These are phyloP conservation scores for Artibeus jamaicensis DNA, from an alignment of 2,797 vertebrate genomes.

Conservation along the genomic window DNA sequence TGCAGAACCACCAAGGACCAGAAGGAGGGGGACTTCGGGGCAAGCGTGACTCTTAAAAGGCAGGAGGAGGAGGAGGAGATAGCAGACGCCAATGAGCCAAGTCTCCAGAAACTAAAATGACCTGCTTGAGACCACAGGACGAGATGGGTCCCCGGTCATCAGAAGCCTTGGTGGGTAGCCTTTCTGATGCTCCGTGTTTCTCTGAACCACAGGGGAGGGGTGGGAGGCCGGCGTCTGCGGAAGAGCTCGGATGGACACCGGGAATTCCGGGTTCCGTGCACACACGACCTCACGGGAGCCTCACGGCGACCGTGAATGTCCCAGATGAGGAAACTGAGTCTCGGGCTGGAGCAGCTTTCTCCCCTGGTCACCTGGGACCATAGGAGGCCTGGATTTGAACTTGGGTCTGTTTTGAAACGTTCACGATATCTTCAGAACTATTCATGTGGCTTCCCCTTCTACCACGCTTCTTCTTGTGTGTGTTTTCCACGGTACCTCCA, in stretches of 20 bases:
- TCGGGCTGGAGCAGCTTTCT: background rate
- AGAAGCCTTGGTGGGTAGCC: rapidly evolving
- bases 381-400: background rate
- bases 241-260: background rate
- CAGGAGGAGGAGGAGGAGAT: rapidly evolving
- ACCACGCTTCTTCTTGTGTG: background rate
- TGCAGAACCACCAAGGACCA: rapidly evolving
- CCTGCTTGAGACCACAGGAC: background rate
- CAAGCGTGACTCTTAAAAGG: background rate
- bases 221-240: background rate
- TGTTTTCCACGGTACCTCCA: background rate
- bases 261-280: too few species aligned
- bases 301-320: background rate
- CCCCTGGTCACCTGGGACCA: background rate
- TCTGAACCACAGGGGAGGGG: background rate
- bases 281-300: too few species aligned
- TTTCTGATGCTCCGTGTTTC: background rate
- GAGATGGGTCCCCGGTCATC: too few species aligned
- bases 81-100: background rate
- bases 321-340: background rate
- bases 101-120: background rate
- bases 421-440: background rate
- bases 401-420: background rate
- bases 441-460: background rate
- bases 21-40: too few species aligned